phyloP scores from a whole-genome alignment of 2,888 invertebrate genomes.

The Aplocera efformata region DNA sequence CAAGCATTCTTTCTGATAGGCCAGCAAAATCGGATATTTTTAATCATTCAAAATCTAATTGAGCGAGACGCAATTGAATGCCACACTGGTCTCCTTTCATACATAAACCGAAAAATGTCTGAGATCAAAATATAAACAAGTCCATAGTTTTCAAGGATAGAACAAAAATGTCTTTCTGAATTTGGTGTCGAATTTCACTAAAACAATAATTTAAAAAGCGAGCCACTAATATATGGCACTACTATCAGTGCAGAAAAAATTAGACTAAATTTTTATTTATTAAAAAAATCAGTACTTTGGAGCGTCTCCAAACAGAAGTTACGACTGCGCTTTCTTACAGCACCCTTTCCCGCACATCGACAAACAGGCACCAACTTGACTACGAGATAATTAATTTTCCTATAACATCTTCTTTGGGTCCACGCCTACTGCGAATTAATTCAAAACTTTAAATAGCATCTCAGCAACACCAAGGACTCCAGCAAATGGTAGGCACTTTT shows the following conservation, averaged over 20 bases:
- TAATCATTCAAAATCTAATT: slow-evolving; percentile 32
- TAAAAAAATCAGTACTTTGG: slow-evolving; percentile 75
- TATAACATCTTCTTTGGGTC: slow-evolving; percentile 58
- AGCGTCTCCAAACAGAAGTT: slow-evolving; percentile 62
- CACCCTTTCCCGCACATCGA: slow-evolving; percentile 51
- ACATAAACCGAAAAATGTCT: slow-evolving; percentile 56
- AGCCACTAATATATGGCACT: slow-evolving; percentile 79
- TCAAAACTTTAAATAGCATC: slow-evolving; percentile 20
- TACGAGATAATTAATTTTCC: slow-evolving; percentile 62
- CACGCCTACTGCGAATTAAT: slow-evolving; percentile 36
- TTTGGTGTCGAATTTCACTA: slow-evolving; percentile 78
- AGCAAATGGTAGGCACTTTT: no score
- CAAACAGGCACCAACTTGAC: slow-evolving; percentile 77
- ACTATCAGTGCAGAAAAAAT: slow-evolving; percentile 72
- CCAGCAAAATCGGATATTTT: slow-evolving; percentile 37
- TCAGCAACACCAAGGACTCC: slow-evolving; percentile 2
- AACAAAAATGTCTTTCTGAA: slow-evolving; percentile 64
- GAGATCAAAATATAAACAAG: slow-evolving; percentile 69
- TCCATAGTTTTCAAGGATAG: slow-evolving; percentile 57
- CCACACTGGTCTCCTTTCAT: slow-evolving; percentile 32
- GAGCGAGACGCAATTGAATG: slow-evolving; percentile 38
- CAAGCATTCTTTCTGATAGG: slow-evolving; percentile 51
- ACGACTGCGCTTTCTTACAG: slow-evolving; percentile 41
- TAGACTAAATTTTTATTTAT: slow-evolving; percentile 63
- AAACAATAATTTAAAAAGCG: slow-evolving; percentile 61